These are phyloP conservation scores for Syrmaticus mikado DNA, from an alignment of 2,113 vertebrate species.

Conservation along the genomic window DNA sequence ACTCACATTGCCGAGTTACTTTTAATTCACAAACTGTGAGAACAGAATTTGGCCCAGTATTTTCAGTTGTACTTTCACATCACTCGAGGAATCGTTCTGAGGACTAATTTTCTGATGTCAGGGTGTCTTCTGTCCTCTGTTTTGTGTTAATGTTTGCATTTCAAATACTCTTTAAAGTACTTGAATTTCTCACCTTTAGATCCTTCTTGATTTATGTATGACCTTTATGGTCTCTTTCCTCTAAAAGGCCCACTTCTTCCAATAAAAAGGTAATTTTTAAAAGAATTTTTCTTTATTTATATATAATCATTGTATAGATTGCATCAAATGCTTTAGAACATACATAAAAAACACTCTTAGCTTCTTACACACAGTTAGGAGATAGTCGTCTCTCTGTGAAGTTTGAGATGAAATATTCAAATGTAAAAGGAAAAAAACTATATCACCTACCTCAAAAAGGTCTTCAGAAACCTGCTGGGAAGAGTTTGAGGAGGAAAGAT, in stretches of 20 bases:
- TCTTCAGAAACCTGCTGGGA: constrained; percentile 35
- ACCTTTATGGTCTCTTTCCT: neutral
- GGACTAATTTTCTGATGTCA: neutral
- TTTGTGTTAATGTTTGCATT: constrained; percentile 28
- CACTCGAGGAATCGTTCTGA: neutral
- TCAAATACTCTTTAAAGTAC: constrained; percentile 16
- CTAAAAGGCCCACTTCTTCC: constrained; percentile 5
- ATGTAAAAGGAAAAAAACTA: constrained; percentile 27
- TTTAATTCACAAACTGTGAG: neutral
- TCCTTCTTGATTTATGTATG: neutral
- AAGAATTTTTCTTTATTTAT: neutral
- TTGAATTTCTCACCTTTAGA: constrained; percentile 27
- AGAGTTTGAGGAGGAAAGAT: constrained; percentile 33
- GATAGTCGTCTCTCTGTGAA: constrained; percentile 37
- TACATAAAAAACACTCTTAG: constrained; percentile 2
- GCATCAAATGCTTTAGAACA: constrained; percentile 40
- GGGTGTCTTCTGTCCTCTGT: neutral
- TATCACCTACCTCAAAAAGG: constrained; percentile 29
- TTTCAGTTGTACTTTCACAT: neutral
- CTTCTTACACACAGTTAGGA: neutral
- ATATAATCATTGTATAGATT: constrained; percentile 23
- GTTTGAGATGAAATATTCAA: constrained; percentile 45
- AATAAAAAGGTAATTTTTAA: neutral
- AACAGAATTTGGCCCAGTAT: neutral
- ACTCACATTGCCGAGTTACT: neutral